These are phyloP conservation scores for Linnaemya vulpina DNA, from an alignment of 2,888 invertebrate genomes.

Conservation along the genomic window DNA sequence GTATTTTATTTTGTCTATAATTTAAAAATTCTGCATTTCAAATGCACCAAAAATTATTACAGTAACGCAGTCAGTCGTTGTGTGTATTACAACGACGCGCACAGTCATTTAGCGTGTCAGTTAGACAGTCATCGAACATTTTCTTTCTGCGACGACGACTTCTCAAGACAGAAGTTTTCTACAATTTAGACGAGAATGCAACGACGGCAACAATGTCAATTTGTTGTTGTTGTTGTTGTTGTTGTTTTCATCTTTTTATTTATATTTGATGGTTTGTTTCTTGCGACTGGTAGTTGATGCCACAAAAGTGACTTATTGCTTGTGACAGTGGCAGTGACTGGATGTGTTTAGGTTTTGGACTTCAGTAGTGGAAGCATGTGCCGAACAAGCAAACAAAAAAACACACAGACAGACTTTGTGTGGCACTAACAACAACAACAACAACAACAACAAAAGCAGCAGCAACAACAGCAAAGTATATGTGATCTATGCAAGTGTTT, in stretches of 20 bases:
- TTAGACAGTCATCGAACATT: constrained; percentile 24
- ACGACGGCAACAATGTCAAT: constrained; percentile 1
- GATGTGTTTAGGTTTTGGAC: constrained; percentile 63
- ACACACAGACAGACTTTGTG: constrained; percentile 42
- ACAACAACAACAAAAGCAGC: not conserved
- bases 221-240: constrained; percentile 1
- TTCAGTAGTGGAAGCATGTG: constrained; percentile 51
- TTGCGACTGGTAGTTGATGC: constrained; percentile 54
- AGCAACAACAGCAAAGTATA: not conserved
- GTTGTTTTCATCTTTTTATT: constrained; percentile 37
- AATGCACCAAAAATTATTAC: constrained; percentile 56
- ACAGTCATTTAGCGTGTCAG: constrained; percentile 45
- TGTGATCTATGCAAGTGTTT: not conserved
- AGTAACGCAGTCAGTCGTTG: constrained; percentile 40
- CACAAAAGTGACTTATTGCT: constrained; percentile 67
- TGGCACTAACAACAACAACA: constrained; percentile 34
- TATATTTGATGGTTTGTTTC: too few relatives aligned
- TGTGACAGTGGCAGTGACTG: constrained; percentile 70
- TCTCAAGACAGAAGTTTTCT: constrained; percentile 10
- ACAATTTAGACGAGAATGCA: constrained; percentile 31
- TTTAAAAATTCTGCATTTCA: constrained; percentile 52
- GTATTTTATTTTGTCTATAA: constrained; percentile 50
- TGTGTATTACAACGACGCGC: not conserved
- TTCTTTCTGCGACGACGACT: constrained; percentile 17
- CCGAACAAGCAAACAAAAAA: constrained; percentile 43